A percentile compares a stretch with the other conserved stretches of the same genome.
Conservation (phyloP, 2,797 vertebrate genomes). For the Cercopithecus diana region DNA sequence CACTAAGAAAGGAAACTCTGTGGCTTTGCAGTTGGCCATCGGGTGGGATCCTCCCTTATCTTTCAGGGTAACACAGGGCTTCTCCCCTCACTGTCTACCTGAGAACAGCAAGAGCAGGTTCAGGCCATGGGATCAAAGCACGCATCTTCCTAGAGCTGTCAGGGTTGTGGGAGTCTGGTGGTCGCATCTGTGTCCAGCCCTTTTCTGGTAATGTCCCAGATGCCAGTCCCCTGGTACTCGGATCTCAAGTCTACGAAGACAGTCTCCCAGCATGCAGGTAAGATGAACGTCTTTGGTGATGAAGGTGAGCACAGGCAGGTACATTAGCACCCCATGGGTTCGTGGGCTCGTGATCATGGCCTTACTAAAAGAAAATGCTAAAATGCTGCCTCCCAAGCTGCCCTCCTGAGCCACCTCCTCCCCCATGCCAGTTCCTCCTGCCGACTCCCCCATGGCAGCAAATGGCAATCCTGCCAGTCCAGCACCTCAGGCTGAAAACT, state of each 20-base stretch:
- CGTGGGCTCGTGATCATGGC: rapidly evolving
- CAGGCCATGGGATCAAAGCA: not conserved
- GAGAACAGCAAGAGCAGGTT: too few species aligned
- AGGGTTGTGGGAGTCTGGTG: rapidly evolving
- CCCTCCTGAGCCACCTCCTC: not conserved
- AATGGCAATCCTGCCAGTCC: not conserved
- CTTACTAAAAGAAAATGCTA: not conserved
- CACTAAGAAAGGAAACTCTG: not conserved
- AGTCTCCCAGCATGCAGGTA: rapidly evolving
- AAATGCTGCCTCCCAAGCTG: not conserved
- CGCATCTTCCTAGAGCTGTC: rapidly evolving
- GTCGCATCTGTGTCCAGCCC: rapidly evolving
- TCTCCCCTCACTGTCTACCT: not conserved
- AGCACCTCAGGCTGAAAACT: not conserved
- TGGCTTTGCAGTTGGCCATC: not conserved
- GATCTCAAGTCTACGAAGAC: not conserved
- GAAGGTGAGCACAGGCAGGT: too few species aligned
- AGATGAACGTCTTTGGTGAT: rapidly evolving
- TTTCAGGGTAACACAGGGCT: not conserved
- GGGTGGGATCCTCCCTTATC: not conserved
- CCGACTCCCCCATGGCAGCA: rapidly evolving
- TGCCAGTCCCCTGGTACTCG: not conserved
- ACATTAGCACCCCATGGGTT: rapidly evolving
- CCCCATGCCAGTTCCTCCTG: not conserved
- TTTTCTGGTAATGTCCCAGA: not conserved